Evolutionary conservation across 2,113 vertebrate genomes (phyloP), one percentile per base, ranked within the genome.

Genomic region (Hystrix cristata): DNA sequence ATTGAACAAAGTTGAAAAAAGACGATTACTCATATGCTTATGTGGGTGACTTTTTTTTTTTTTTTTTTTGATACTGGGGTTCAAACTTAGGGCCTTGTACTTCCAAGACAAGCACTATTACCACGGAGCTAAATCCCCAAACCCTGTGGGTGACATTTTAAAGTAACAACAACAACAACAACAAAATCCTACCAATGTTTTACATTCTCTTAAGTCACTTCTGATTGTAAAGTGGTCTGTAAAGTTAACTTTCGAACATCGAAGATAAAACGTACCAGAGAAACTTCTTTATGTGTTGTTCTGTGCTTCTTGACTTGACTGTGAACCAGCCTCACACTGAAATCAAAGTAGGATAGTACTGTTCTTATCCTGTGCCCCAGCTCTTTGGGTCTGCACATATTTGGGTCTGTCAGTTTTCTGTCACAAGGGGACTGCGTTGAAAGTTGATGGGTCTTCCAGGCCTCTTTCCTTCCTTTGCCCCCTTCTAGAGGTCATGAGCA

Each of bases 151-250:
- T 93, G 62, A 83, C 46, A 91, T 86, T 53, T 89, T 88, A 67
- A 96, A 91, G 65, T 59, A 82, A 43, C 19, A 64, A 38, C 38
- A 38, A 43, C 19, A 64, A 88, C 25, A 72, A 72, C 23, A 78
- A 51, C 46, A 84, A 81, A 67, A 11, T 57, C 48, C 86, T 51
- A 90, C 62, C 59, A 79, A 95, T 59, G 18, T 3, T 18, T 62
- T 87, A 43, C 3, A 55, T 67, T 71, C 7, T 72, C 13, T n/a
- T 84, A 69, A 74, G 90, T 65, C 60, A 43, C 31, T 62, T 64
- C 55, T 87, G 23, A 92, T 93, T 92, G 92, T 91, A 53, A 87
- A 88, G 65, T 72, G 46, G 5, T 72, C 59, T 95, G 27, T 59
- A 79, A 81, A 89, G 14, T 89, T 89, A 76, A 38, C 16, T 72